phyloP scores from a whole-genome alignment of 1,140 invertebrate species.

The Calephelis virginiensis region DNA sequence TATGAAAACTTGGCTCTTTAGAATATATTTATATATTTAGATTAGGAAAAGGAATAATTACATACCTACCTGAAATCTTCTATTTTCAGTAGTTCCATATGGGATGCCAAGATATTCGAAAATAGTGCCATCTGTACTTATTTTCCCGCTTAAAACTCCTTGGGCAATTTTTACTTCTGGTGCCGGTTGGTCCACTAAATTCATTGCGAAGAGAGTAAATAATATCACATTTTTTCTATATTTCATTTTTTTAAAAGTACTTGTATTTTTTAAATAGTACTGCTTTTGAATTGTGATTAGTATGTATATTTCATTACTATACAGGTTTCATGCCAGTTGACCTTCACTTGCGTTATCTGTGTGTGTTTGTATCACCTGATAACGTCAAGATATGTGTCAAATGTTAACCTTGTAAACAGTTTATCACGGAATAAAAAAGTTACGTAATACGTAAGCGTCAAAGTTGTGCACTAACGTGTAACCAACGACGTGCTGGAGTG shows the following conservation, averaged over 20 bases:
- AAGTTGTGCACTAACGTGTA: not conserved
- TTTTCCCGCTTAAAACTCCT: slow-evolving; percentile 46
- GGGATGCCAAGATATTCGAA: slow-evolving; percentile 66
- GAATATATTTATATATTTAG: too few relatives aligned
- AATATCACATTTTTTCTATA: slow-evolving; percentile 43
- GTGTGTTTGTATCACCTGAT: too few relatives aligned
- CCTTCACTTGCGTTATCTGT: too few relatives aligned
- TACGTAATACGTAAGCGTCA: not conserved
- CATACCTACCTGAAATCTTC: slow-evolving; percentile 52
- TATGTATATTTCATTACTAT: too few relatives aligned
- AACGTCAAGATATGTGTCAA: too few relatives aligned
- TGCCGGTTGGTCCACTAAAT: slow-evolving; percentile 49
- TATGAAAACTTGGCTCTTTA: too few relatives aligned
- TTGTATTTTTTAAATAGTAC: not conserved
- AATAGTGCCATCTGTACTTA: slow-evolving; percentile 54
- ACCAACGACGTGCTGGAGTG: too few relatives aligned
- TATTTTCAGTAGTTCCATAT: slow-evolving; percentile 52
- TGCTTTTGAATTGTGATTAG: too few relatives aligned
- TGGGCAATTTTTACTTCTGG: slow-evolving; percentile 46
- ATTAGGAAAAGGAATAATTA: not conserved
- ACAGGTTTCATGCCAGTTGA: too few relatives aligned
- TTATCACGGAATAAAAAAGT: not conserved
- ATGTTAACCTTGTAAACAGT: not conserved
- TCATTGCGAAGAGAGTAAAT: slow-evolving; percentile 45
- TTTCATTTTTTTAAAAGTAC: not conserved